These are phyloP conservation scores for Epistrophella euchroma DNA, from an alignment of 2,888 invertebrate species.

Conservation along the genomic window DNA sequence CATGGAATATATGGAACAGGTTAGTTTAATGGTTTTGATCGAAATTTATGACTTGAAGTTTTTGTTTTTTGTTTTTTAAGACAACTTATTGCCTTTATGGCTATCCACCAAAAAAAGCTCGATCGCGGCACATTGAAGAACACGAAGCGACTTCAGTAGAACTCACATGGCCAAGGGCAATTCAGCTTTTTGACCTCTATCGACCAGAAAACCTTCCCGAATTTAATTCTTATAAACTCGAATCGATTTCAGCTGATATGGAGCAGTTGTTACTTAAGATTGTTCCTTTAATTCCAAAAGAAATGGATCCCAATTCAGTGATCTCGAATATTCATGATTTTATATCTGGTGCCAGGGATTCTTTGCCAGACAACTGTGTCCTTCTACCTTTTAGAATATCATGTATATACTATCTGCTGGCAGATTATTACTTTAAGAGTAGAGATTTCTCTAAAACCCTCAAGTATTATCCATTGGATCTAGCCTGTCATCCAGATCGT, in stretches of 20 bases:
- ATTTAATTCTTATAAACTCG: constrained; percentile 90
- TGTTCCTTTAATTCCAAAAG: constrained; percentile 87
- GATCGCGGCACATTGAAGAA: constrained; percentile 83
- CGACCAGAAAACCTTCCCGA: constrained; percentile 91
- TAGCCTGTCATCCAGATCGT: constrained; percentile 91
- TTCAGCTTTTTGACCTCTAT: constrained; percentile 92
- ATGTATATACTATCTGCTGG: constrained; percentile 94
- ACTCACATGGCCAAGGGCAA: constrained; percentile 90
- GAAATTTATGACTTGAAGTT: constrained; percentile 83
- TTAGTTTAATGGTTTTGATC: constrained; percentile 47
- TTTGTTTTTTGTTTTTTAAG: constrained; percentile 59
- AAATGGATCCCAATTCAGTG: constrained; percentile 87
- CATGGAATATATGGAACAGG: constrained; percentile 92
- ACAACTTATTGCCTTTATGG: constrained; percentile 92
- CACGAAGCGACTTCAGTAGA: constrained; percentile 90
- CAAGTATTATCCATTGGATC: constrained; percentile 92
- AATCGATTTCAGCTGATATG: constrained; percentile 92
- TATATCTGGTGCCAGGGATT: constrained; percentile 87
- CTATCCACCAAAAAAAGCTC: constrained; percentile 89
- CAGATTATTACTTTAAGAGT: constrained; percentile 96
- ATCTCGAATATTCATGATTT: constrained; percentile 87
- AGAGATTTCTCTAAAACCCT: constrained; percentile 90
- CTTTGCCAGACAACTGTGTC: constrained; percentile 85
- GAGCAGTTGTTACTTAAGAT: constrained; percentile 90
- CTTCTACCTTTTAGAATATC: constrained; percentile 87